phyloP scores from a whole-genome alignment of 2,797 vertebrate genomes.

The Gymnodraco acuticeps region DNA sequence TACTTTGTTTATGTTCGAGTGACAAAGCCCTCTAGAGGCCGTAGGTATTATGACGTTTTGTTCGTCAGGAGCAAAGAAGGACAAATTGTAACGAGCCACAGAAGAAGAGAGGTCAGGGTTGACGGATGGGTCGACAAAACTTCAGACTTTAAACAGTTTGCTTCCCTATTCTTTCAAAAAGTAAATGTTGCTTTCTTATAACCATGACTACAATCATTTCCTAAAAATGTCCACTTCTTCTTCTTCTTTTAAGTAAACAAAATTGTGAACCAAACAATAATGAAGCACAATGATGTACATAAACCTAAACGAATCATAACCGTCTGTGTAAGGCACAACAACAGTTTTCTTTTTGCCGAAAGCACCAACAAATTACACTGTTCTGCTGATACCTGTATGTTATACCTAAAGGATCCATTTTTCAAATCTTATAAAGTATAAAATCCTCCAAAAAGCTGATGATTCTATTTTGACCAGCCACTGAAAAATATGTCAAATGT shows the following conservation, averaged over 20 bases:
- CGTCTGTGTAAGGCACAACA: not conserved
- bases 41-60: not conserved
- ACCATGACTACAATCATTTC: not conserved
- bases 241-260: not conserved
- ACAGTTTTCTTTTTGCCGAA: not conserved
- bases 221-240: not conserved
- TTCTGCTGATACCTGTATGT: not conserved
- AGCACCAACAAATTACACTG: not conserved
- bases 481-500: constrained; percentile 38
- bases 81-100: not conserved
- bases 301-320: not conserved
- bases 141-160: not conserved
- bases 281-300: not conserved
- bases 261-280: not conserved
- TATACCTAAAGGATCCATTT: not conserved
- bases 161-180: not conserved
- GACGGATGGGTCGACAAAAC: not conserved
- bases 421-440: not conserved
- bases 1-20: not conserved
- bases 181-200: not conserved
- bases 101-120: not conserved
- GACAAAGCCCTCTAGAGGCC: not conserved
- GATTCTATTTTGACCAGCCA: constrained; percentile 1
- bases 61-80: not conserved
- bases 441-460: not conserved